phyloP scores from a whole-genome alignment of 2,113 vertebrate genomes.

The cattle (Bos taurus) region DNA sequence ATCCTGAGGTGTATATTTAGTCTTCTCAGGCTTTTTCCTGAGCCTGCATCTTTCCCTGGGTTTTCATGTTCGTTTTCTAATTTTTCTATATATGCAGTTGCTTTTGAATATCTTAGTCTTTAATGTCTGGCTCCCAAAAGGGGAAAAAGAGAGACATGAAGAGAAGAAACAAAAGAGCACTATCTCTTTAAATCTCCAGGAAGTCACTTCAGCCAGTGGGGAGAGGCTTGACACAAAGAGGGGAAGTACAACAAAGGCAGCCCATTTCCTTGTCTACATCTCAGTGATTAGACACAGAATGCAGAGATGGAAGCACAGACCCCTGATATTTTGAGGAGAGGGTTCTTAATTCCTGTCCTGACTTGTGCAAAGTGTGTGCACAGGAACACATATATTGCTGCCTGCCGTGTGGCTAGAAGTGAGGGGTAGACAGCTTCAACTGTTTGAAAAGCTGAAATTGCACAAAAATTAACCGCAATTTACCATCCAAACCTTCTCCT shows the following conservation, averaged over 20 bases:
- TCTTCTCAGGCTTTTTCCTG: neutral
- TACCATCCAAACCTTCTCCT: neutral
- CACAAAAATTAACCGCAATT: neutral
- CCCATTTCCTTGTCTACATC: neutral
- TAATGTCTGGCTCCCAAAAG: neutral
- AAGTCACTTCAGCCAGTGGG: neutral
- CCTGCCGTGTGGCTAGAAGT: neutral
- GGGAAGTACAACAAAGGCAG: neutral
- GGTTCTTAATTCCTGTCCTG: neutral
- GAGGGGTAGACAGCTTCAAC: neutral
- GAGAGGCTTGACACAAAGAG: neutral
- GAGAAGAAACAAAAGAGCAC: neutral
- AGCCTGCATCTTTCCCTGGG: neutral
- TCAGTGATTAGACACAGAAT: neutral
- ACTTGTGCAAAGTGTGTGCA: neutral
- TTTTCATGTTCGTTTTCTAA: neutral
- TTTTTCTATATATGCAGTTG: neutral
- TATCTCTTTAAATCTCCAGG: neutral
- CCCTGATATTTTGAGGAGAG: neutral
- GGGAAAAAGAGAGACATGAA: neutral
- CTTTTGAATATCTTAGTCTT: neutral
- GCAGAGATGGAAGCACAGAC: neutral
- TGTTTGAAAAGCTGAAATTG: neutral
- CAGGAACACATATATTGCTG: neutral
- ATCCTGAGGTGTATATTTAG: neutral